Evolutionary conservation across 2,888 invertebrate species (phyloP).

Genomic region (Oasisia sp.): DNA sequence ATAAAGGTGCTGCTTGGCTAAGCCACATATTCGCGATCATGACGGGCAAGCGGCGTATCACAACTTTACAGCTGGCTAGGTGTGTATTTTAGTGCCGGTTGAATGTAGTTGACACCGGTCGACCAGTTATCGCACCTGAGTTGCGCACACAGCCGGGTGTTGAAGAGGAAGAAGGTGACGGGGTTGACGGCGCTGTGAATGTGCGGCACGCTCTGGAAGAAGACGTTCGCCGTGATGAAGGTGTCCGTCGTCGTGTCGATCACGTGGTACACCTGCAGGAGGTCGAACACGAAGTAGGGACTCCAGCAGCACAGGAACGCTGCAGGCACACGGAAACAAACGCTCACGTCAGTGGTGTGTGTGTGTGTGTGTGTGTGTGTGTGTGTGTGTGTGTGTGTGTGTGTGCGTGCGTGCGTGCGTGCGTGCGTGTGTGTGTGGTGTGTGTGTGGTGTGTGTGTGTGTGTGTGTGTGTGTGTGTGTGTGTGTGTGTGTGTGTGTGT

Average conservation of each 20-base stretch:
- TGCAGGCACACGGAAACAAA: slow-evolving; percentile 66
- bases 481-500: neutral
- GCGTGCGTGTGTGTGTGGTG: neutral
- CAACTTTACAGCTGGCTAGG: too few relatives aligned
- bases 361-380: neutral
- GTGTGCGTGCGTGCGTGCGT: neutral
- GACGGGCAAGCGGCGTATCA: too few relatives aligned
- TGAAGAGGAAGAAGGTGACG: slow-evolving; percentile 92
- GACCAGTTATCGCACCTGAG: neutral
- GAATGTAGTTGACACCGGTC: too few relatives aligned
- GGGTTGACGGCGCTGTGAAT: slow-evolving; percentile 95
- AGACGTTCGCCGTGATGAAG: slow-evolving; percentile 83
- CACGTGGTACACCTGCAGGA: slow-evolving; percentile 43
- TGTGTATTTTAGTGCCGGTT: too few relatives aligned
- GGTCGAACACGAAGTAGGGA: slow-evolving; percentile 90
- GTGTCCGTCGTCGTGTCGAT: slow-evolving; percentile 79
- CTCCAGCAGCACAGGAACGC: slow-evolving; percentile 96
- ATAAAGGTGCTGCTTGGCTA: too few relatives aligned
- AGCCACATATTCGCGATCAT: too few relatives aligned
- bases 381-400: neutral
- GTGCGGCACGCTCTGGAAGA: slow-evolving; percentile 90
- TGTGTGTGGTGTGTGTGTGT: neutral
- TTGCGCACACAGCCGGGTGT: slow-evolving; percentile 81
- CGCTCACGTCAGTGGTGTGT: neutral
- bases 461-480: neutral